These are phyloP conservation scores for Poeciliopsis prolifica DNA, from an alignment of 2,113 vertebrate genomes.

Conservation along the genomic window DNA sequence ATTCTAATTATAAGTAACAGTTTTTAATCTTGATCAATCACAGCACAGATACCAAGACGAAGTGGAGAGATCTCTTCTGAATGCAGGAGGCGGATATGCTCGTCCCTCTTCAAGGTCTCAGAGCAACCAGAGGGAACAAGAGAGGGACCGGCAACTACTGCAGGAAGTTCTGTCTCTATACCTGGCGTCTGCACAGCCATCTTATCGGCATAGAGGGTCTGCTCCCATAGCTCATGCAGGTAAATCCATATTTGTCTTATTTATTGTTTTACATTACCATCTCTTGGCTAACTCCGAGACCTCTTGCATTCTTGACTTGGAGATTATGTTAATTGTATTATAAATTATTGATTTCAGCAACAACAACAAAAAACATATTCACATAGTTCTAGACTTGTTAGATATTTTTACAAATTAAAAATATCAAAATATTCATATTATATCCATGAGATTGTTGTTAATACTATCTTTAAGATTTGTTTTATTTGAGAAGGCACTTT, in stretches of 20 bases:
- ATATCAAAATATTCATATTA: no score
- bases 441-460: no score
- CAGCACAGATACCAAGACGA: constrained; percentile 88
- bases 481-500: no score
- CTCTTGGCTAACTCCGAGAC: no score
- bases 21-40: constrained; percentile 6
- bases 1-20: background rate
- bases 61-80: constrained; percentile 71
- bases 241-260: background rate
- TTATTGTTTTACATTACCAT: no score
- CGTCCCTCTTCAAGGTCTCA: constrained; percentile 80
- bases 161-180: constrained; percentile 86
- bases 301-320: no score
- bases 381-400: no score
- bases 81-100: constrained; percentile 64
- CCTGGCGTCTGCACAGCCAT: constrained; percentile 82
- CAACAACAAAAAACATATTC: no score
- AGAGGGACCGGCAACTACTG: constrained; percentile 84
- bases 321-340: no score
- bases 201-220: constrained; percentile 66
- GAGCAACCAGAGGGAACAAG: constrained; percentile 70
- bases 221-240: constrained; percentile 62
- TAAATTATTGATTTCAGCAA: no score
- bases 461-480: no score
- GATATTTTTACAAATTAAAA: no score